Evolutionary conservation across 2,888 invertebrate genomes (phyloP).

Genomic region (Diarsia rubi): DNA sequence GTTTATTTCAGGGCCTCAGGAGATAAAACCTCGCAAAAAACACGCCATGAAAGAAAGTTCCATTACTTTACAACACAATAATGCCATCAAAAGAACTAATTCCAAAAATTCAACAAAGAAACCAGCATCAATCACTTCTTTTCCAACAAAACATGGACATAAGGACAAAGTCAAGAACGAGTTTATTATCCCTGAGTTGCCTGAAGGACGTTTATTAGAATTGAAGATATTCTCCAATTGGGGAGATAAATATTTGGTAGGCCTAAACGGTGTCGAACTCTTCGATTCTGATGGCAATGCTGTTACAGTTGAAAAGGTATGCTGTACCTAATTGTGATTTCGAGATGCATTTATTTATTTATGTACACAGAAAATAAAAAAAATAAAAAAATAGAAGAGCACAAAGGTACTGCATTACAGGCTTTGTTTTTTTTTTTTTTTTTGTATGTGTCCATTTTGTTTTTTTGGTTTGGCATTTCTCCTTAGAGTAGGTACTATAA

Average conservation of each 20-base stretch:
- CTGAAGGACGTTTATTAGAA: conserved; percentile 92
- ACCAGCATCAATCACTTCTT: conserved; percentile 73
- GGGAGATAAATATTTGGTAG: conserved; percentile 95
- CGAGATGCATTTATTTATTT: background rate
- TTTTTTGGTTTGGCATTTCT: too few relatives aligned
- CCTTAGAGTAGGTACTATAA: background rate
- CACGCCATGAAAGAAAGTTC: conserved; percentile 67
- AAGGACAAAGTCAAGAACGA: conserved; percentile 81
- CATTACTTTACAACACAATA: conserved; percentile 64
- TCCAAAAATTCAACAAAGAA: conserved; percentile 75
- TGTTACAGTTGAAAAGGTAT: conserved; percentile 92
- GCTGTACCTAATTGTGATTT: conserved; percentile 7
- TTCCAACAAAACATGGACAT: conserved; percentile 69
- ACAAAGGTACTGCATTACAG: too few relatives aligned
- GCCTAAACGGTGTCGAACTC: conserved; percentile 94
- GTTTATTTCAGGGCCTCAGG: conserved; percentile 70
- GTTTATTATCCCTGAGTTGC: conserved; percentile 95
- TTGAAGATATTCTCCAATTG: conserved; percentile 94
- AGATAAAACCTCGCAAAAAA: conserved; percentile 72
- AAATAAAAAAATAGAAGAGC: too few relatives aligned
- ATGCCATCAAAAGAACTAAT: conserved; percentile 66
- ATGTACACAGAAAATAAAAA: too few relatives aligned
- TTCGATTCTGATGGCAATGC: conserved; percentile 92
- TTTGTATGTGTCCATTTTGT: too few relatives aligned
- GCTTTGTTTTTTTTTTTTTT: too few relatives aligned